These are phyloP conservation scores for Dolichotis patagonum DNA, from an alignment of 2,113 vertebrate genomes.

Conservation along the genomic window DNA sequence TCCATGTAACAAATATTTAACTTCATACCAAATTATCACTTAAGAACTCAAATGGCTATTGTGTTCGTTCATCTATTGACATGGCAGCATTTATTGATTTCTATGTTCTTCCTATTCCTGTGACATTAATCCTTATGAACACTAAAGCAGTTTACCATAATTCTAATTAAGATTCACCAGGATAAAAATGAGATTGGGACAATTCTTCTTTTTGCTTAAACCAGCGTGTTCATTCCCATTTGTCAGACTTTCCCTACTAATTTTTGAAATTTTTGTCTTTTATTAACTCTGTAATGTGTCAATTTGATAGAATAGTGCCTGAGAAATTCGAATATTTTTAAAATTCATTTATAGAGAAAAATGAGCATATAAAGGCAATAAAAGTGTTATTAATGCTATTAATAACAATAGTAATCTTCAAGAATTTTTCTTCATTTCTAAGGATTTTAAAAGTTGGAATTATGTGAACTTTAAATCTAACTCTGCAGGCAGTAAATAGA, in stretches of 20 bases:
- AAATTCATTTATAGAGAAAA: conserved; percentile 72
- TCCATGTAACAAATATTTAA: conserved; percentile 63
- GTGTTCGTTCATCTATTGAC: conserved; percentile 76
- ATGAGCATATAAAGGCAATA: conserved; percentile 14
- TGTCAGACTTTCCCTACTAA: conserved; percentile 59
- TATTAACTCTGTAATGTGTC: conserved; percentile 63
- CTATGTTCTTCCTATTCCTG: conserved; percentile 72
- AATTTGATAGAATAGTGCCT: conserved; percentile 59
- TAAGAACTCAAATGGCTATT: conserved; percentile 63
- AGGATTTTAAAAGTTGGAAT: not conserved
- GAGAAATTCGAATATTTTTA: conserved; percentile 73
- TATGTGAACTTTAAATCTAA: conserved; percentile 28
- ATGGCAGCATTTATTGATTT: conserved; percentile 76
- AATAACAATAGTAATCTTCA: conserved; percentile 60
- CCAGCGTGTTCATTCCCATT: conserved; percentile 74
- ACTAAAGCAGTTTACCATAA: conserved; percentile 75
- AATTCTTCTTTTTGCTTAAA: conserved; percentile 78
- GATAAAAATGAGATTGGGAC: conserved; percentile 79
- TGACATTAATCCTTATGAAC: conserved; percentile 82
- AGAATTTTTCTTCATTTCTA: conserved; percentile 26
- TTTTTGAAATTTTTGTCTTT: conserved; percentile 69
- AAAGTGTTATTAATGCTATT: conserved; percentile 67
- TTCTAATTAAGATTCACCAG: conserved; percentile 79
- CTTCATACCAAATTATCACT: conserved; percentile 39
- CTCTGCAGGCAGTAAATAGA: not conserved